Base-by-base conservation (phyloP, 2,888 invertebrate species). In the Falcaria lacertinaria region DNA sequence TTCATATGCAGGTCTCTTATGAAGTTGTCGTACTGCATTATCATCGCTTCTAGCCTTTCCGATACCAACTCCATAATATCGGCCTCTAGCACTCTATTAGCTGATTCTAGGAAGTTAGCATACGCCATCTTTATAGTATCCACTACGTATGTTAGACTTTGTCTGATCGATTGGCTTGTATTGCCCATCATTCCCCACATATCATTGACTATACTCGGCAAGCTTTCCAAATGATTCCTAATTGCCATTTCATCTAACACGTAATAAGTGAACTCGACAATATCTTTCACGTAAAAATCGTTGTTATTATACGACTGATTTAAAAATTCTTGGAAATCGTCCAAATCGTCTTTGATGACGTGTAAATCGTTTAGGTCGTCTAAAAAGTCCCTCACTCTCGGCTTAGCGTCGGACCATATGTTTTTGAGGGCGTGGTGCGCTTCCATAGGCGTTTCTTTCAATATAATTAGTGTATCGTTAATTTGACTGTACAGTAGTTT, bases 101-200 rank as follows among this genome's bases (percentile, higher is more conserved):
- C 87, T 2, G 94, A 92, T 16, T 94, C 93, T 6, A 94, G 82
- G 13, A 94, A 89, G 61, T 93, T 94, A 16, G 92, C 90, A 62
- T 95, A 95, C 0, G 93, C 93, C 34, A 80, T 89, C 67, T 94
- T 95, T 0, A 95, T 89, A 47, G 93, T 91, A 48, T 94, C 93
- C 0, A 95, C 92, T 0, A 95, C 90, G 92, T 93, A 95, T 0
- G 93, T 80, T 7, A 96, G 82, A 53, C 95, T 95, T 52, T 94
- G 92, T 37, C 94, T 92, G 15, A 96, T 91, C 0, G 95, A 95
- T 54, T 93, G 91, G 6, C 95, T 95, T 0, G 96, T 95, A 42
- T 95, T 95, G 0, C 96, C 96, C 94, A 96, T 94, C 58, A 95
- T 92, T 4, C 94, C 94, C 94, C 95, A 95, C 65, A 96, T 91